These are phyloP conservation scores for Nematostella vectensis DNA, from an alignment of 92 coral and sea anemone genomes.

Conservation along the genomic window DNA sequence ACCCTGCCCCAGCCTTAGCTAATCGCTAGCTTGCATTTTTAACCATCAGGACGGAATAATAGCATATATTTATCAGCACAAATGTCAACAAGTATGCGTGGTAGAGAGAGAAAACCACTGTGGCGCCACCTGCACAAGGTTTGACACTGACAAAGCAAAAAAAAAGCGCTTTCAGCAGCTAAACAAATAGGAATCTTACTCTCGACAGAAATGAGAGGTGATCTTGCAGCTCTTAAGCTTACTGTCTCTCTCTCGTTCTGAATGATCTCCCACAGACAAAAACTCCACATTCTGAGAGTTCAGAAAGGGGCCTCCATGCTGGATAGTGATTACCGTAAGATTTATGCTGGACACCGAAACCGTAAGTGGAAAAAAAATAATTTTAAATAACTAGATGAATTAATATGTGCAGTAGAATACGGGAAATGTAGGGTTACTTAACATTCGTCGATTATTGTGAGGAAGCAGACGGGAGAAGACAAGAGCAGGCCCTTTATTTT, in stretches of 20 bases:
- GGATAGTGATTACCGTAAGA: constrained; percentile 46
- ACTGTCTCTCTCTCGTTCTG: too few species aligned
- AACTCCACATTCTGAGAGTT: constrained; percentile 10
- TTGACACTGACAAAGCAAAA: neutral
- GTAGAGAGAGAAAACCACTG: constrained; percentile 10
- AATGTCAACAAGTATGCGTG: constrained; percentile 53
- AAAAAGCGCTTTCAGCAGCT: constrained; percentile 15
- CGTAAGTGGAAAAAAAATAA: constrained; percentile 28
- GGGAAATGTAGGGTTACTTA: too few species aligned
- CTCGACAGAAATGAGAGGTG: neutral
- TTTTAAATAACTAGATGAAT: too few species aligned
- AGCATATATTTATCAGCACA: constrained; percentile 36
- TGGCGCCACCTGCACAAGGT: neutral
- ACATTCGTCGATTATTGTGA: too few species aligned
- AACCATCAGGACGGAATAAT: constrained; percentile 47
- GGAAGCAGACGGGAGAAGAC: too few species aligned
- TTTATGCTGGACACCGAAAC: constrained; percentile 20
- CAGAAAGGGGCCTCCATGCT: constrained; percentile 30
- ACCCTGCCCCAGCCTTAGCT: constrained; percentile 4
- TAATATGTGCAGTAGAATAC: too few species aligned
- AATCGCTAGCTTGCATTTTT: constrained; percentile 18
- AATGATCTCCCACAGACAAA: constrained; percentile 21
- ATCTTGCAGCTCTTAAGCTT: neutral
- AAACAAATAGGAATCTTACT: constrained; percentile 2
- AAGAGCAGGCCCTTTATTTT: too few species aligned